phyloP scores from a whole-genome alignment of 2,888 invertebrate genomes.

The Serrognathus titanus region DNA sequence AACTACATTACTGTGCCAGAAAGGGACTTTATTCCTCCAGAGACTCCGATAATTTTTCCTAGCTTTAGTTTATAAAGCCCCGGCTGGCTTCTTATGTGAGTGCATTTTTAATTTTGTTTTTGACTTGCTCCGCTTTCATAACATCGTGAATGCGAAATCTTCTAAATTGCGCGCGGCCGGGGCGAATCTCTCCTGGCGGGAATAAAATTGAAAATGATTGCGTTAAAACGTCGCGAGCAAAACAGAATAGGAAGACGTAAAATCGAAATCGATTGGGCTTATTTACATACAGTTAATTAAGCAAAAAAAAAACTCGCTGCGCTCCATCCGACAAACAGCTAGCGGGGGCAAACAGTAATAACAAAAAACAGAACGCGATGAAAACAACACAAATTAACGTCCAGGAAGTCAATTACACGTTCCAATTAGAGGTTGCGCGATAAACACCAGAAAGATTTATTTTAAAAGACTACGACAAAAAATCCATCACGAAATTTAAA shows the following conservation, averaged over 20 bases:
- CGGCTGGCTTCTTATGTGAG: constrained; percentile 28
- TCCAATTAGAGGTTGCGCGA: too few species aligned
- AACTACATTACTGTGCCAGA: constrained; percentile 34
- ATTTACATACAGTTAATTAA: constrained; percentile 30
- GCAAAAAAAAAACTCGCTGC: constrained; percentile 25
- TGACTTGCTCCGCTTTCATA: constrained; percentile 14
- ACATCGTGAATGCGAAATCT: constrained; percentile 10
- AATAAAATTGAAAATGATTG: too few species aligned
- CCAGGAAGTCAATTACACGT: too few species aligned
- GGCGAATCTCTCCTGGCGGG: too few species aligned
- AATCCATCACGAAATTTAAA: too few species aligned
- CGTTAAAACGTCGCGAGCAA: too few species aligned
- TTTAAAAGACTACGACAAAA: too few species aligned
- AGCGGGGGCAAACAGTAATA: too few species aligned
- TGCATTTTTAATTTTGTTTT: constrained; percentile 37
- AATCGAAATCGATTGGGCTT: constrained; percentile 24
- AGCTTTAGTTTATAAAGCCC: constrained; percentile 29
- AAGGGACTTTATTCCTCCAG: constrained; percentile 34
- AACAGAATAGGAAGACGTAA: too few species aligned
- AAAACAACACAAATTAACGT: too few species aligned
- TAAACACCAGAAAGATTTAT: too few species aligned
- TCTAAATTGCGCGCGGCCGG: background rate
- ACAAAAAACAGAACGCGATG: too few species aligned
- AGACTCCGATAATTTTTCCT: constrained; percentile 34
- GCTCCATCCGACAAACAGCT: constrained; percentile 18